phyloP scores from a whole-genome alignment of 2,113 vertebrate genomes.

The Zootoca vivipara region DNA sequence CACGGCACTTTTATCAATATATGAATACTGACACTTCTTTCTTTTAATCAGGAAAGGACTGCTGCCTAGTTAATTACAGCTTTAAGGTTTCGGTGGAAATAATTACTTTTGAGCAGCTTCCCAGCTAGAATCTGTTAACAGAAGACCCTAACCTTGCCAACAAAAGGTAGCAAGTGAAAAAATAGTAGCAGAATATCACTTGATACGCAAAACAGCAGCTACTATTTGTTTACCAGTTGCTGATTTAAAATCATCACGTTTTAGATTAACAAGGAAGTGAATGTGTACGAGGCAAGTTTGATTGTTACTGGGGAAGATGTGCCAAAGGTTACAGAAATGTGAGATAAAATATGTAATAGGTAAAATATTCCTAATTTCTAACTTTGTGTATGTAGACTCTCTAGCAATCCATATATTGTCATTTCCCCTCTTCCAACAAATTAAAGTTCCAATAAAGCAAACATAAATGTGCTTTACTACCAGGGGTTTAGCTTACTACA shows the following conservation, averaged over 20 bases:
- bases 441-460: background rate
- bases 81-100: background rate
- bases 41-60: too few relatives aligned
- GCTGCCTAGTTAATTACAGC: too few relatives aligned
- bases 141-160: background rate
- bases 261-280: background rate
- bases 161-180: background rate
- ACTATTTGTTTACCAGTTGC: background rate
- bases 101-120: background rate
- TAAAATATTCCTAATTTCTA: background rate
- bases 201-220: background rate
- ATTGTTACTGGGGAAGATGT: background rate
- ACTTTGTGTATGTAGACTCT: background rate
- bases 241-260: background rate
- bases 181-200: background rate
- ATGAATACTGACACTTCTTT: too few relatives aligned
- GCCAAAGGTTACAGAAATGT: background rate
- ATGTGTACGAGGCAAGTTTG: background rate
- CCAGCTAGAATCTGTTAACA: background rate
- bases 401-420: background rate
- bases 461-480: background rate
- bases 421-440: background rate
- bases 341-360: background rate
- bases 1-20: too few relatives aligned
- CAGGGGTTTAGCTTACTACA: background rate